These are phyloP conservation scores for Gyps fulvus DNA, from an alignment of 2,113 vertebrate species.

Conservation along the genomic window DNA sequence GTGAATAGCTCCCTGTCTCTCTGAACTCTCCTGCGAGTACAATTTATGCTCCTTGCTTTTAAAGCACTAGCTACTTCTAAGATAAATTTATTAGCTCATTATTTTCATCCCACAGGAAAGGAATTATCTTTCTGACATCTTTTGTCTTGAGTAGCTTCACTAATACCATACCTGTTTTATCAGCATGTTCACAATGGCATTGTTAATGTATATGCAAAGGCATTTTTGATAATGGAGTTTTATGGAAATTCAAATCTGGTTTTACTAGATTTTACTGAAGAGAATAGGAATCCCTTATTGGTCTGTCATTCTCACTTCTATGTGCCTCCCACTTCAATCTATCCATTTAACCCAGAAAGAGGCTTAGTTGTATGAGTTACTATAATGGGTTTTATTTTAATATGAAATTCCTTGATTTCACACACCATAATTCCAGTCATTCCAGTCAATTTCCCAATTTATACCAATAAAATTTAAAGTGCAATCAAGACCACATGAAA, in stretches of 20 bases:
- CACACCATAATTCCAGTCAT: neutral
- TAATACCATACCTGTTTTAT: constrained; percentile 42
- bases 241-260: neutral
- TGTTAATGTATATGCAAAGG: neutral
- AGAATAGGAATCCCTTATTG: neutral
- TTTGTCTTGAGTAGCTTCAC: constrained; percentile 23
- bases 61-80: constrained; percentile 38
- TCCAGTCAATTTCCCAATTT: neutral
- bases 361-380: neutral
- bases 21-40: neutral
- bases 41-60: constrained; percentile 32
- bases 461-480: neutral
- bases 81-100: constrained; percentile 59
- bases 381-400: neutral
- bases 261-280: neutral
- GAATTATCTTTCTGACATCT: neutral
- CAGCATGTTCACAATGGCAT: neutral
- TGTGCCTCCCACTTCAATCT: neutral
- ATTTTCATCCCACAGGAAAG: constrained; percentile 45
- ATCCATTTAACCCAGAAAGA: neutral
- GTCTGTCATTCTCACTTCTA: constrained; percentile 1
- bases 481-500: neutral
- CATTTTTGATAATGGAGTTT: constrained; percentile 9
- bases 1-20: constrained; percentile 6
- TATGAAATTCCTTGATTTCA: neutral